Conservation (phyloP, 2,888 invertebrate genomes). For the Nasonovia ribisnigri region DNA sequence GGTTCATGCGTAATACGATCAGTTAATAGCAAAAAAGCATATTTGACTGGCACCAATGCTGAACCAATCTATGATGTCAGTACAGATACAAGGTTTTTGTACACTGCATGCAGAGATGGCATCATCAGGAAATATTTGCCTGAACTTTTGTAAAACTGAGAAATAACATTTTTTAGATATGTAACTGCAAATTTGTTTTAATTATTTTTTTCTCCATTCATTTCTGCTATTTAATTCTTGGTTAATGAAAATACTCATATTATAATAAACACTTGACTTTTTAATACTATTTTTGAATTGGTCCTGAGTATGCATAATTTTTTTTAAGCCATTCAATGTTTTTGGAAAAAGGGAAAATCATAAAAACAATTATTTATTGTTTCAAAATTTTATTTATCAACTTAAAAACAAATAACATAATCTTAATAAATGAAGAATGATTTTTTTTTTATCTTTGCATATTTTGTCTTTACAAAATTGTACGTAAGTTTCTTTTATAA, state of each 20-base stretch:
- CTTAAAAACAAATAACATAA: slow-evolving; percentile 65
- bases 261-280: not conserved
- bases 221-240: not conserved
- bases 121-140: slow-evolving; percentile 76
- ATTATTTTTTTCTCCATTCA: not conserved
- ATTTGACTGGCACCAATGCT: slow-evolving; percentile 79
- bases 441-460: slow-evolving; percentile 58
- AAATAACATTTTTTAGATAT: slow-evolving; percentile 15
- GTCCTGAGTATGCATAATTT: not conserved
- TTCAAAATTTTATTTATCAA: slow-evolving; percentile 65
- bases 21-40: slow-evolving; percentile 71
- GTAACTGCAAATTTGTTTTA: not conserved
- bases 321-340: not conserved
- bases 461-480: slow-evolving; percentile 65
- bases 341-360: slow-evolving; percentile 1
- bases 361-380: slow-evolving; percentile 57
- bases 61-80: slow-evolving; percentile 78
- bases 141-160: slow-evolving; percentile 51
- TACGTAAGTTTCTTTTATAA: slow-evolving; percentile 65
- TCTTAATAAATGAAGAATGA: slow-evolving; percentile 65
- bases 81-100: slow-evolving; percentile 74
- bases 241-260: not conserved
- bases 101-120: slow-evolving; percentile 77
- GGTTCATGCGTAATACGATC: slow-evolving; percentile 76
- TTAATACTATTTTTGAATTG: not conserved